phyloP scores from a whole-genome alignment of 2,113 vertebrate species.

The Lampris incognitus region DNA sequence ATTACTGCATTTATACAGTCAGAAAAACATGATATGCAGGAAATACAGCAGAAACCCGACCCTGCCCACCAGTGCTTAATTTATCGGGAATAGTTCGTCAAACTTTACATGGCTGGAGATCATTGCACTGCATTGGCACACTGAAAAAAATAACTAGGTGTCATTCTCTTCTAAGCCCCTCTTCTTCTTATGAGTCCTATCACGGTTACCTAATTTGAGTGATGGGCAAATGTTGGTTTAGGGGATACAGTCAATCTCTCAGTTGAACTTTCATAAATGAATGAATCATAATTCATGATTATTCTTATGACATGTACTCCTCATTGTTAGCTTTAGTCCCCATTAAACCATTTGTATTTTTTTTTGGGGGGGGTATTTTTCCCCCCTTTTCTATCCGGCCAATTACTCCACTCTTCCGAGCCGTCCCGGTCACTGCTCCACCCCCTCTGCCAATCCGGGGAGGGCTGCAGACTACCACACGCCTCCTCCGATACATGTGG shows the following conservation, averaged over 20 bases:
- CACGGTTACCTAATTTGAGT: background rate
- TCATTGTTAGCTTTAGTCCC: slow-evolving; percentile 26
- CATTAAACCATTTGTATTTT: no score
- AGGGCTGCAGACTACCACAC: no score
- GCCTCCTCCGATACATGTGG: no score
- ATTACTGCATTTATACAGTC: slow-evolving; percentile 75
- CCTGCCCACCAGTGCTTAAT: slow-evolving; percentile 55
- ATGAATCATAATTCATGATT: background rate
- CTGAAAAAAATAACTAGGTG: slow-evolving; percentile 18
- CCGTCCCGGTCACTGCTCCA: no score
- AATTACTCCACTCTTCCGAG: no score
- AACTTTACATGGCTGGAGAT: slow-evolving; percentile 41
- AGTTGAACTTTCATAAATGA: no score
- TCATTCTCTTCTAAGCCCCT: slow-evolving; percentile 33
- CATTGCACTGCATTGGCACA: slow-evolving; percentile 41
- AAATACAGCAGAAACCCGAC: slow-evolving; percentile 64
- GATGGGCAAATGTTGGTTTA: background rate
- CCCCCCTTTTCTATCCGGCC: no score
- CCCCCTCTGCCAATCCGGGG: no score
- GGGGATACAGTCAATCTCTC: slow-evolving; percentile 38
- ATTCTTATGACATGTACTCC: background rate
- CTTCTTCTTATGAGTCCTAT: slow-evolving; percentile 37
- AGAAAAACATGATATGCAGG: slow-evolving; percentile 67
- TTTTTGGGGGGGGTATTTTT: no score
- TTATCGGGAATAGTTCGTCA: slow-evolving; percentile 57